Base-by-base conservation (phyloP, 2,113 vertebrate species). In the Montifringilla adamsi region DNA sequence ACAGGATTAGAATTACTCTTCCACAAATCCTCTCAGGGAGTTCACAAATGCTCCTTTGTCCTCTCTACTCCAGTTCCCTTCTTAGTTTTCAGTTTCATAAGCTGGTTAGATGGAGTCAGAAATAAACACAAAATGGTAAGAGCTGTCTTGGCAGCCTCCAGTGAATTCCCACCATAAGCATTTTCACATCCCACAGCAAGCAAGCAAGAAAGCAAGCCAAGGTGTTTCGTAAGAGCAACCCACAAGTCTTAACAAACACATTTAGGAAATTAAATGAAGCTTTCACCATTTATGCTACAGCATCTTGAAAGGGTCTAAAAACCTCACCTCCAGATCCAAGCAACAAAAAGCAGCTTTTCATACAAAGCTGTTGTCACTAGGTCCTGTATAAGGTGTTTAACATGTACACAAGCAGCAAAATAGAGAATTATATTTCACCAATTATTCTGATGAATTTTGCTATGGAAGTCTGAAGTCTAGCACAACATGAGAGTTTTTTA, bases 231-330 rank as follows among this genome's bases (percentile, higher is more conserved):
- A 84, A 94, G 63, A 94, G 33, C 68, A 93, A 74, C 67, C 41
- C 85, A 86, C 85, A 94, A 90, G 74, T 66, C 46, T 49, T 80
- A 95, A 95, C 66, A 43, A 94, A 90, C 7, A 8, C 33, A 62
- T 76, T 92, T 85, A 90, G 28, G 16, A 90, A 91, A 77, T 74
- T 90, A 96, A 92, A 41, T 49, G n/a, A 90, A 88, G 59, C n/a
- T 83, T 85, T 92, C 85, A 91, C 21, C 46, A 43, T 76, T 83
- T 92, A 76, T 58, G 19, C 55, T 83, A 46, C 30, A 86, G 68
- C 37, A 66, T 70, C 60, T 86, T 81, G 27, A 22, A 90, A 83
- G 10, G 33, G 43, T 77, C 67, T 79, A 53, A 83, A 94, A 83
- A 53, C 14, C 26, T 94, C 41, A 77, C 28, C 67, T 73, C 31